Conservation (phyloP, 2,797 vertebrate species). For the Syngnathus acus region DNA sequence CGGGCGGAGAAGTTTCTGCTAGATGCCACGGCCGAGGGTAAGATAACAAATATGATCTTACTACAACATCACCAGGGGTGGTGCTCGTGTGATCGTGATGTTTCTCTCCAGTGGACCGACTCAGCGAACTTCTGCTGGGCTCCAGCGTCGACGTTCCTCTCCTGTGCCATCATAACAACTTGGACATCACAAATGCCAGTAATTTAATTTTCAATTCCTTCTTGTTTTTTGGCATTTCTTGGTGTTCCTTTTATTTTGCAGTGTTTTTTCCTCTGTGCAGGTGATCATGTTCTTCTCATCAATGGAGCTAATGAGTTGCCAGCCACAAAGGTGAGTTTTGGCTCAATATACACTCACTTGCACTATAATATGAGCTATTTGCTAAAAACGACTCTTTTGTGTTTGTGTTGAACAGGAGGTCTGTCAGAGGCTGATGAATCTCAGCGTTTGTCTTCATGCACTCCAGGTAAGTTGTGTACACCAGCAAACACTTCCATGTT, state of each 20-base stretch:
- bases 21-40: constrained; percentile 81
- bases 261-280: constrained; percentile 48
- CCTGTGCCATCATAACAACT: constrained; percentile 49
- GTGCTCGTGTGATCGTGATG: neutral
- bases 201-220: constrained; percentile 27
- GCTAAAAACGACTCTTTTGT: neutral
- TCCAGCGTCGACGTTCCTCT: constrained; percentile 53
- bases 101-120: constrained; percentile 71
- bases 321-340: constrained; percentile 47
- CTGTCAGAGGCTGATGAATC: constrained; percentile 73
- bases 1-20: constrained; percentile 78
- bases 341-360: neutral
- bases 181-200: constrained; percentile 47
- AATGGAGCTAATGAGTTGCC: constrained; percentile 72
- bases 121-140: constrained; percentile 77
- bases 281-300: constrained; percentile 69
- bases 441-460: constrained; percentile 77
- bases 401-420: constrained; percentile 67
- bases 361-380: too few relatives aligned
- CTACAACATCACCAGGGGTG: neutral
- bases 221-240: neutral
- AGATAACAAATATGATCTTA: neutral
- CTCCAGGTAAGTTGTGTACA: constrained; percentile 70
- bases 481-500: neutral
- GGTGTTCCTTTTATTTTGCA: neutral